Base-by-base conservation (phyloP, 2,888 invertebrate species). In the Acronicta alni region DNA sequence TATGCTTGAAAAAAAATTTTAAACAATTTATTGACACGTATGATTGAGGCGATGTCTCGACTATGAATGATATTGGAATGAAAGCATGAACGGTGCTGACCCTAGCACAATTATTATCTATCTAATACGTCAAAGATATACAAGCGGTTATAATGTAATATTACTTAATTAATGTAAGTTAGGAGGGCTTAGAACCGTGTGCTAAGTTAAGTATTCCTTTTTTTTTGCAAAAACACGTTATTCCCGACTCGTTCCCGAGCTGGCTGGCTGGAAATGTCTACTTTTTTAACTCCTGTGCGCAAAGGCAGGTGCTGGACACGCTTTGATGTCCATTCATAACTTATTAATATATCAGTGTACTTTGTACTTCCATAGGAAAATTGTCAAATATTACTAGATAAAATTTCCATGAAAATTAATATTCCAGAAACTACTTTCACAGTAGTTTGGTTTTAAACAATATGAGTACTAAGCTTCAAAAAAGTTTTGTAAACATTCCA, bases 31-130 rank as follows among this genome's bases (percentile, higher is more conserved):
- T 53, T 57, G 53, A 67, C 79, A 67, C 83, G 88, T 88, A 82
- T 82, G 81, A 76, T 78, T 78, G 77, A 67, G 78, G 70, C 76
- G 78, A 65, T 61, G 80, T 72, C 78, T 65, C 74, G 67, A 56
- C 57, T 44, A 43, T 55, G 82, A 84, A 80, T 86, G 84, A 76
- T 67, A 69, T 67, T 59, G 54, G 47, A 70, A 76, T 73, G 79
- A 78, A 83, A 80, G 77, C 79, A 58, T 53, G 20, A 43, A 57
- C 57, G 35, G 53, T 58, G 76, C 79, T 77, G 78, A 80, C 81
- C 79, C 81, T 79, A 75, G 71, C 79, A 72, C 39, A 68, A 67
- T 74, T 69, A 72, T 75, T 69, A 78, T 77, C 67, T 76, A 60
- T 66, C 54, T 64, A 63, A 55, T 66, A 48, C 53, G 18, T 51